These are phyloP conservation scores for Seriola rivoliana DNA, from an alignment of 2,113 vertebrate species.

Conservation along the genomic window DNA sequence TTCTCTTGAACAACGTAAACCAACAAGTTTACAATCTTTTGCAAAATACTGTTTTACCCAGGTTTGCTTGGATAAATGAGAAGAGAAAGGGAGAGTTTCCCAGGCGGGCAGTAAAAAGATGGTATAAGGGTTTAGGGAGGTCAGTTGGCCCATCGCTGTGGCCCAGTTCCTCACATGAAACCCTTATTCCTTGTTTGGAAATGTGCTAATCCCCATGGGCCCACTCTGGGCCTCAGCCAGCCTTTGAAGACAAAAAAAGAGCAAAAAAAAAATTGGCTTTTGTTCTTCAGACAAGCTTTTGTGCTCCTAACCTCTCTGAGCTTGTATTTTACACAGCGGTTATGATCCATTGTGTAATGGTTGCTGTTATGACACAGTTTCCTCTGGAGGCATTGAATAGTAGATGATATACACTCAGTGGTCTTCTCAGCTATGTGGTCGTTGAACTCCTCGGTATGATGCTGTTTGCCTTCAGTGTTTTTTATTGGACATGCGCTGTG, in stretches of 20 bases:
- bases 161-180: slow-evolving; percentile 71
- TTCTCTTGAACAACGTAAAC: neutral
- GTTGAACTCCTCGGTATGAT: slow-evolving; percentile 38
- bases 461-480: slow-evolving; percentile 24
- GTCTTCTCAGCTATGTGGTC: slow-evolving; percentile 9
- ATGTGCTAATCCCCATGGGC: slow-evolving; percentile 73
- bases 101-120: slow-evolving; percentile 53
- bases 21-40: neutral
- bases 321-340: slow-evolving; percentile 36
- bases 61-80: neutral
- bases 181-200: slow-evolving; percentile 75
- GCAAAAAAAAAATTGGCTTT: slow-evolving; percentile 52
- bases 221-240: slow-evolving; percentile 49
- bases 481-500: slow-evolving; percentile 33
- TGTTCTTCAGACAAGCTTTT: slow-evolving; percentile 71
- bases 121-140: slow-evolving; percentile 48
- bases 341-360: slow-evolving; percentile 55
- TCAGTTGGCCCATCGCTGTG: slow-evolving; percentile 60
- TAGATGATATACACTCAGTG: slow-evolving; percentile 16
- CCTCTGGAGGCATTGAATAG: slow-evolving; percentile 56
- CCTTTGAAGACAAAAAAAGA: slow-evolving; percentile 67
- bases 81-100: slow-evolving; percentile 41
- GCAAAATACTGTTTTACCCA: slow-evolving; percentile 15
- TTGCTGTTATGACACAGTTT: slow-evolving; percentile 44
- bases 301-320: slow-evolving; percentile 61